These are phyloP conservation scores for Ceratoteleas bidentatus DNA, from an alignment of 1,140 invertebrate species.

Conservation along the genomic window DNA sequence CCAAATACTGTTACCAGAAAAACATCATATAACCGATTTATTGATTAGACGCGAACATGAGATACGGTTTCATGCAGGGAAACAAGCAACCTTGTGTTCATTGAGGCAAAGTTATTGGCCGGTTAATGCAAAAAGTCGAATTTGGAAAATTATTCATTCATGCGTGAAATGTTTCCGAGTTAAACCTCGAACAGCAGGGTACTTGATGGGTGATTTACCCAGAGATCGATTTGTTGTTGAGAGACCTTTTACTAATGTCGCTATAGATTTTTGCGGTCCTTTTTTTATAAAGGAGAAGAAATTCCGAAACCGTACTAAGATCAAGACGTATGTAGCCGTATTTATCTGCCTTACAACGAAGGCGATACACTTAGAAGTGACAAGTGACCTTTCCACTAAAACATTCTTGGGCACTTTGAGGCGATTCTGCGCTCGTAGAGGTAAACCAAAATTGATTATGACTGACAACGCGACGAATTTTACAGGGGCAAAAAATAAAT, in stretches of 20 bases:
- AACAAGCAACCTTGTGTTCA: conserved; percentile 1
- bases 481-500: neutral
- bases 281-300: conserved; percentile 35
- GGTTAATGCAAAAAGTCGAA: conserved; percentile 1
- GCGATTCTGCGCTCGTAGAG: conserved; percentile 63
- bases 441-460: neutral
- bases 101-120: conserved; percentile 1
- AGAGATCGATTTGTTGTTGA: neutral
- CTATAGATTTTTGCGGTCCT: conserved; percentile 37
- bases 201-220: neutral
- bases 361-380: conserved; percentile 11
- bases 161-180: neutral
- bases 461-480: neutral
- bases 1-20: conserved; percentile 2
- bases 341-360: conserved; percentile 43
- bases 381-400: conserved; percentile 50
- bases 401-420: conserved; percentile 63
- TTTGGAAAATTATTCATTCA: neutral
- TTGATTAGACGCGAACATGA: neutral
- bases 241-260: conserved; percentile 17
- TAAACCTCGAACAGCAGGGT: neutral
- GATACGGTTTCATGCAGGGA: neutral
- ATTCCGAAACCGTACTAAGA: conserved; percentile 6
- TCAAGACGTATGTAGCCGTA: conserved; percentile 23
- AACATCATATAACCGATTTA: conserved; percentile 1